phyloP scores from a whole-genome alignment of 2,888 invertebrate species.

The Nemotelus pantherinus region DNA sequence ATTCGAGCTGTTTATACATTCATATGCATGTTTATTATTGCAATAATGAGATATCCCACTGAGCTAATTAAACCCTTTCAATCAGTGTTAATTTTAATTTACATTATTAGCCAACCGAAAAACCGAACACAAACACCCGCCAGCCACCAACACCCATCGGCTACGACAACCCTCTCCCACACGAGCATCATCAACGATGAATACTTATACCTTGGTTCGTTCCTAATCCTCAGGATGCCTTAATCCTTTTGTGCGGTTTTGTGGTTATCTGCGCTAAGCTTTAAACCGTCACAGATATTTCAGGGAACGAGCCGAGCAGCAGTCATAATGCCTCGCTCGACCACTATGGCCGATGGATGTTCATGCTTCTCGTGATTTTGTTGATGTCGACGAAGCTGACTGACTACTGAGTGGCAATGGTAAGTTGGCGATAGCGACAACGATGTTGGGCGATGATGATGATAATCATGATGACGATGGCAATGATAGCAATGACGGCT shows the following conservation, averaged over 20 bases:
- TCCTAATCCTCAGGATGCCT: constrained; percentile 21
- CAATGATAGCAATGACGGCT: constrained; percentile 39
- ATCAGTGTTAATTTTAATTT: too few species aligned
- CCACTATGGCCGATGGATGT: constrained; percentile 11
- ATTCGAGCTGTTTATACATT: too few species aligned
- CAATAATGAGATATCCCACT: too few species aligned
- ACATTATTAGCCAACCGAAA: too few species aligned
- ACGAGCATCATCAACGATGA: too few species aligned
- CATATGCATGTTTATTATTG: too few species aligned
- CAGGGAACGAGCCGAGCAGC: neutral
- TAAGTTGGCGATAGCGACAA: neutral
- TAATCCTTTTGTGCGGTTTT: constrained; percentile 42
- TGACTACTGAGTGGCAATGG: neutral
- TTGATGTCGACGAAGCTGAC: neutral
- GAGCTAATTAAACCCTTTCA: too few species aligned
- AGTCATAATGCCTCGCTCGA: constrained; percentile 18
- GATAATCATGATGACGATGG: constrained; percentile 37
- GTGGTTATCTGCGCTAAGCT: constrained; percentile 37
- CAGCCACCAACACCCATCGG: too few species aligned
- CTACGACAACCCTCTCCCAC: too few species aligned
- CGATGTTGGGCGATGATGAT: constrained; percentile 4
- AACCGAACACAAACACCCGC: too few species aligned
- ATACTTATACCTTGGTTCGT: constrained; percentile 7
- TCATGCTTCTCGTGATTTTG: neutral
- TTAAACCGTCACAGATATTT: constrained; percentile 33